Base-by-base conservation (phyloP, 2,797 vertebrate species). In the Takifugu ocellatus region DNA sequence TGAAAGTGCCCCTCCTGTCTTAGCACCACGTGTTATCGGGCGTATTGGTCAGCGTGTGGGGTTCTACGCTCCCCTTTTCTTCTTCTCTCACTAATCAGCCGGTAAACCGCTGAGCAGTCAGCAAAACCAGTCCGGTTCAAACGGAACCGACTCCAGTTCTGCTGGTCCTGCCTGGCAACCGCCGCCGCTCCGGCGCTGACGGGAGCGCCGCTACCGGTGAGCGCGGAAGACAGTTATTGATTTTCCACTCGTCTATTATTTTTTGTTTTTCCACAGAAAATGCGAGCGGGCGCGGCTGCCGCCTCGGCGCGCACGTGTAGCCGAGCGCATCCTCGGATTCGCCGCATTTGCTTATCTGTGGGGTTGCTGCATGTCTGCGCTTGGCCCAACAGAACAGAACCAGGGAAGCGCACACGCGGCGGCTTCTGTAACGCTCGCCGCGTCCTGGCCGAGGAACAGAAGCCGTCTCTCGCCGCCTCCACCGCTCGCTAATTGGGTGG, bases 241-340 rank as follows among this genome's bases (percentile, higher is more conserved):
- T 87, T 88, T 84, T 81, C 73, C 73, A 61, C 77, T 82, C 67
- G 70, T 79, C 79, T 84, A 82, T 89, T 87, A 84, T 89, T 87
- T 88, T 36, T 85, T 78, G 27, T 89, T 89, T 84, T 81, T 51
- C 39, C 66, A 54, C 49, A 68, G 61, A 76, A 84, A 65, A 74
- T 51, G 59, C 72, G 45, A 75, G 65, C 43, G 60, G 72, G 63
- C 15, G 2, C 60, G 39, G 59, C 48, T 17, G 25, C 46, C 61
- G 48, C 61, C 47, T 47, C 51, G 24, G 21, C 21, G 3, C 12
- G 45, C 25, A 49, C 6, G 59, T 39, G 52, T n/a, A 50, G 33
- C 7, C 11, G 46, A 0, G 46, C 25, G 46, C 39, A 31, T 57
- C 51, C 56, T 53, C 63, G 48, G 55, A 52, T 63, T 54, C 66